A percentile compares a stretch with the other conserved stretches of the same genome.
Conservation (phyloP, 2,797 vertebrate species). For the Helostoma temminkii region DNA sequence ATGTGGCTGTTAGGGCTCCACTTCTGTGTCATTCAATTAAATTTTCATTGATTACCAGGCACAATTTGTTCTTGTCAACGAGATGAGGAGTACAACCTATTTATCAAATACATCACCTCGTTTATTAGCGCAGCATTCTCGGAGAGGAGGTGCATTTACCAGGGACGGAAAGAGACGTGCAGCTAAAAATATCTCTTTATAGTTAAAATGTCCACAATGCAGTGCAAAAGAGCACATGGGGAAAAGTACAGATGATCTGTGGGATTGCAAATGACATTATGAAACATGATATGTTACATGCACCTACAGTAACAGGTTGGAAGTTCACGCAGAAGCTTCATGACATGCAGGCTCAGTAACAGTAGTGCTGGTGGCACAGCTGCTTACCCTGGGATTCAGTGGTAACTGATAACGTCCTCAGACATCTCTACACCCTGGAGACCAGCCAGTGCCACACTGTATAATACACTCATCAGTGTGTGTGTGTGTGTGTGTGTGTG, state of each 20-base stretch:
- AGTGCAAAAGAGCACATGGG: neutral
- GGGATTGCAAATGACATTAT: slow-evolving; percentile 1
- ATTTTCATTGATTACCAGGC: slow-evolving; percentile 77
- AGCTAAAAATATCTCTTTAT: too few species aligned
- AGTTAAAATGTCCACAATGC: neutral
- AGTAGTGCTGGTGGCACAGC: slow-evolving; percentile 38
- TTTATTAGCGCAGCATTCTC: slow-evolving; percentile 39
- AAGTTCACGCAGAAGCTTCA: slow-evolving; percentile 10
- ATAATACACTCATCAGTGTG: slow-evolving; percentile 22
- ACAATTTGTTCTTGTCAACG: slow-evolving; percentile 70
- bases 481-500: slow-evolving; percentile 23
- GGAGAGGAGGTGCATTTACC: slow-evolving; percentile 42
- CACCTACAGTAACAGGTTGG: slow-evolving; percentile 12
- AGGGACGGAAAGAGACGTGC: neutral
- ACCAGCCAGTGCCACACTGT: slow-evolving; percentile 28
- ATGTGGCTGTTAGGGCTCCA: slow-evolving; percentile 57
- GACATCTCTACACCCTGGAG: slow-evolving; percentile 61
- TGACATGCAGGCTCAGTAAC: slow-evolving; percentile 15
- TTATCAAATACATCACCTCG: slow-evolving; percentile 54
- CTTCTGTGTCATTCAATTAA: slow-evolving; percentile 70
- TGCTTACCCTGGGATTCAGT: slow-evolving; percentile 32
- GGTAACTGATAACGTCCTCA: slow-evolving; percentile 63
- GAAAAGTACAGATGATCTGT: neutral
- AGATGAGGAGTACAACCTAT: slow-evolving; percentile 47
- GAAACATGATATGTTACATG: slow-evolving; percentile 8